Evolutionary conservation across 2,888 invertebrate species (phyloP), one percentile per base, ranked within the genome.

Genomic region (Callyntrura guangdongensis): DNA sequence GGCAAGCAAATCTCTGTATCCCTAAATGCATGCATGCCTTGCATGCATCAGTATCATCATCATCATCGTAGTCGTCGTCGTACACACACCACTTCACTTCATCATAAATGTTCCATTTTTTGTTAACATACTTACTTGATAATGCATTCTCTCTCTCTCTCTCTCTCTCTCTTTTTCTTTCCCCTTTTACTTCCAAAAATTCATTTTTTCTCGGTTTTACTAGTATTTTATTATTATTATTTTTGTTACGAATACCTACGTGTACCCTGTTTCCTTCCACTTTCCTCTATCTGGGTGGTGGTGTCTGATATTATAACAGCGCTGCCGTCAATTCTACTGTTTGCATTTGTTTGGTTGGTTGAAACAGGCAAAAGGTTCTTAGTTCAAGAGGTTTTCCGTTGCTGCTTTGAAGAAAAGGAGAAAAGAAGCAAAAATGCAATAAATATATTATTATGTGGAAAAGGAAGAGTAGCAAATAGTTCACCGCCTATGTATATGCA

Each of bases 371-470:
- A 69, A 53, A 36, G 14, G 72, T 72, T 72, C 72, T n/a, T n/a
- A 72, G 47, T 72, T 67, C 49, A 27, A 85, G 72, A 85, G 72
- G 25, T 53, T 72, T 72, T 53, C n/a, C 6, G 5, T 5, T 82
- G 36, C 25, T 53, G 14, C 59, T 36, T 36, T 36, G 3, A 36
- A 36, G 36, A 36, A 36, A 36, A 36, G 36, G 36, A n/a, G n/a
- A 36, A 36, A 36, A 36, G 36, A 36, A 6, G 36, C 36, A 61
- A 72, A 81, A 59, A 47, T 72, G 47, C 20, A 72, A 72, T 72
- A 72, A 72, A 72, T 72, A 72, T 72, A 72, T 69, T 69, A 69
- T 69, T 69, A 69, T n/a, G 14, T 69, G 36, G 3, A 14, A n/a
- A 14, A 36, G n/a, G 36, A 36, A 36, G 36, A 36, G 36, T n/a